A percentile compares a stretch with the other conserved stretches of the same genome.
phyloP scores from a whole-genome alignment of 2,113 vertebrate genomes.

The Andinoacara biseriatus region DNA sequence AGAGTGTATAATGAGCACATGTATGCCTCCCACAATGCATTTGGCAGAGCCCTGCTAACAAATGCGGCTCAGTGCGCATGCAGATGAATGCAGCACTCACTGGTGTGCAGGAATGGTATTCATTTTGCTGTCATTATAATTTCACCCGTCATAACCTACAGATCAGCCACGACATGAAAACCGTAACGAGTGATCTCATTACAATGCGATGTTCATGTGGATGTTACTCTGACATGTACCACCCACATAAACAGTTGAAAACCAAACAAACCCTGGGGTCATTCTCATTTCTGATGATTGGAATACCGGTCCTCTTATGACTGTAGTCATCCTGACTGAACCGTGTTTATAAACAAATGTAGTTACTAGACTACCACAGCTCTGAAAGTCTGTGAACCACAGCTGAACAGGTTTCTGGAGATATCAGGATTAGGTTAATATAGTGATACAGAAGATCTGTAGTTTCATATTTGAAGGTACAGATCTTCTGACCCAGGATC shows the following conservation, averaged over 20 bases:
- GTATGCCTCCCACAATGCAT: slow-evolving; percentile 22
- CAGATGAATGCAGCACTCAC: neutral
- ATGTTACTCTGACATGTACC: neutral
- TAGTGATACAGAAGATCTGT: neutral
- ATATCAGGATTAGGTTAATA: no score
- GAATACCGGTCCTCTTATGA: neutral
- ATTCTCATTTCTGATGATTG: neutral
- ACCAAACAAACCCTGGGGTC: neutral
- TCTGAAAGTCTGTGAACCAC: neutral
- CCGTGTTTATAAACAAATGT: neutral
- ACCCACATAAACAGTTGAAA: neutral
- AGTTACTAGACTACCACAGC: neutral
- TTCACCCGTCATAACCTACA: neutral
- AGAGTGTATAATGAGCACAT: slow-evolving; percentile 16
- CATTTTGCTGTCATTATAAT: neutral
- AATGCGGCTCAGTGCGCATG: neutral
- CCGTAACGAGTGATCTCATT: neutral
- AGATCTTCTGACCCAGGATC: neutral
- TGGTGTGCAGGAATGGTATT: neutral
- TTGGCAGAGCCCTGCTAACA: neutral
- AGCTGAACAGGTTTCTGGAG: neutral
- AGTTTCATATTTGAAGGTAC: neutral
- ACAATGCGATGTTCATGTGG: neutral
- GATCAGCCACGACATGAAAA: neutral
- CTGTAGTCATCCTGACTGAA: no score